Evolutionary conservation across 2,888 invertebrate species (phyloP).

Genomic region (Torymus auratus): DNA sequence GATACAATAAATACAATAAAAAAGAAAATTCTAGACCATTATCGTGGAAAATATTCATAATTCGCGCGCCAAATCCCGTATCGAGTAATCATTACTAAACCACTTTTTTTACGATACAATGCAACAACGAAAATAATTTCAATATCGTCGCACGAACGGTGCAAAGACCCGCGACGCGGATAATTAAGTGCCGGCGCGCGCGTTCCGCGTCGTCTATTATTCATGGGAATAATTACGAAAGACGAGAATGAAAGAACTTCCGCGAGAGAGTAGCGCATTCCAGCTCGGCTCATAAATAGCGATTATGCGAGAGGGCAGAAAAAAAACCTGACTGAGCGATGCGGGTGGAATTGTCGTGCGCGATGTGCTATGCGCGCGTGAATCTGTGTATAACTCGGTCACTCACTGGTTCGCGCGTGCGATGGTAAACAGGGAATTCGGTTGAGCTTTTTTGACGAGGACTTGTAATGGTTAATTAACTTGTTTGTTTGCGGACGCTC

Average conservation of each 20-base stretch:
- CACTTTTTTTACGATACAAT: neutral
- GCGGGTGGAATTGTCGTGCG: neutral
- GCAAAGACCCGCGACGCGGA: constrained; percentile 4
- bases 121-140: constrained; percentile 37
- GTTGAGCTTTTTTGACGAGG: too few species aligned
- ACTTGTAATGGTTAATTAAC: too few species aligned
- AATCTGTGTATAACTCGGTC: too few species aligned
- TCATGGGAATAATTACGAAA: constrained; percentile 41
- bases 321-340: neutral
- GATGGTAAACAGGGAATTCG: too few species aligned
- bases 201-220: constrained; percentile 24
- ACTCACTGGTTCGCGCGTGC: too few species aligned
- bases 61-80: neutral
- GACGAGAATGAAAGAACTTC: neutral
- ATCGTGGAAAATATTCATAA: too few species aligned
- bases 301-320: constrained; percentile 1
- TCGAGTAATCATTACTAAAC: too few species aligned
- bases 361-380: neutral
- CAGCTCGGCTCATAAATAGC: constrained; percentile 19
- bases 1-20: constrained; percentile 20
- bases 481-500: too few species aligned
- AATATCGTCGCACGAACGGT: constrained; percentile 11
- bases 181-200: constrained; percentile 36
- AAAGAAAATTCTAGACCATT: neutral
- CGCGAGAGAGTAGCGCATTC: neutral